Evolutionary conservation across 2,113 vertebrate species (phyloP), one percentile per base, ranked within the genome.

Genomic region (Myotis brandtii): DNA sequence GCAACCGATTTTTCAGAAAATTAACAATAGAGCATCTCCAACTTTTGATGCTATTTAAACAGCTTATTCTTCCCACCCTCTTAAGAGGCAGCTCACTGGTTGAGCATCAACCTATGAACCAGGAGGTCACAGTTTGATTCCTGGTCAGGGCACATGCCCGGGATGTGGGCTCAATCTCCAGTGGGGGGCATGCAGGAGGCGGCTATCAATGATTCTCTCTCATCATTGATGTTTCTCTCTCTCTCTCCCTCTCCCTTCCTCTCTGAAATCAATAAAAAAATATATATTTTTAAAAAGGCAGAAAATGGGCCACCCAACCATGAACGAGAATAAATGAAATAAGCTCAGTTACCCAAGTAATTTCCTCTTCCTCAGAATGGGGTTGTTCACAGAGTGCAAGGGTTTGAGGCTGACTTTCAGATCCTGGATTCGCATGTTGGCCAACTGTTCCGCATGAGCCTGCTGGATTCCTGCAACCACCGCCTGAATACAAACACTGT

Each of bases 371-470:
- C 99, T 99, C 97, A 99, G 99, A 98, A 99, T 99, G 18, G 99
- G 99, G 98, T 99, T 99, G 99, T 99, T 99, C 97, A 99, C 99
- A 0, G 99, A 99, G 98, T 99, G 99, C 34, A 99, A 98, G 14
- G 99, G 99, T 80, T 99, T 99, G 91, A 99, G 99, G 97, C 99
- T 99, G 97, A 99, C 99, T 96, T 99, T 99, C 92, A 99, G 99
- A 96, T 99, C 99, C 95, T 99, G 99, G 98, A 99, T 99, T 97
- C 99, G 99, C 99, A 99, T 99, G 98, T 99, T 99, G 25, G 99
- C 99, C 96, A 99, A 97, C 95, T 99, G 99, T 89, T 99, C 99
- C 0, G 99, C 99, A 0, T 99, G 99, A 67, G 99, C 99, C 98
- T 99, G 99, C 96, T 99, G 99, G 96, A 99, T 99, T 54, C 99